phyloP scores from a whole-genome alignment of 1,140 invertebrate genomes.

The Danaus plexippus region DNA sequence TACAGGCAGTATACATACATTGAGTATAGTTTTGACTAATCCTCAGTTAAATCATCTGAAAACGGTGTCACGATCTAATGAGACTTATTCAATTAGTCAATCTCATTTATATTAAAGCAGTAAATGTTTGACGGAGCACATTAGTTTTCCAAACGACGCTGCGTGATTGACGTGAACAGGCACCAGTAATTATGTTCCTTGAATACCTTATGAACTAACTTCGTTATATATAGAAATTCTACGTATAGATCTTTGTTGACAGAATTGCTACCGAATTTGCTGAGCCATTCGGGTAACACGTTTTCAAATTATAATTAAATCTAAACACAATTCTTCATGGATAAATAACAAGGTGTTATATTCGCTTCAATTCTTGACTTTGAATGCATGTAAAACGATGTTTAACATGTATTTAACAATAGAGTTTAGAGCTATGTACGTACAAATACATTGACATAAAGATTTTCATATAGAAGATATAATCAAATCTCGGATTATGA shows the following conservation, averaged over 20 bases:
- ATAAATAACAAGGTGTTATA: slow-evolving; percentile 1
- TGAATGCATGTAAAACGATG: background rate
- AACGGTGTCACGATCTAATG: no score
- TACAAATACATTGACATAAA: slow-evolving; percentile 9
- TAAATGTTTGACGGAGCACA: slow-evolving; percentile 19
- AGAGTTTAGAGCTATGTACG: background rate
- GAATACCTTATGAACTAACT: slow-evolving; percentile 40
- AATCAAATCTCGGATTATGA: slow-evolving; percentile 18
- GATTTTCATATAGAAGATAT: slow-evolving; percentile 13
- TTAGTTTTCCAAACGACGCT: slow-evolving; percentile 35
- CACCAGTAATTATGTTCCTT: slow-evolving; percentile 45
- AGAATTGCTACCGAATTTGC: slow-evolving; percentile 2
- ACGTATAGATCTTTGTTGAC: slow-evolving; percentile 16
- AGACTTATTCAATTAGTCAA: background rate
- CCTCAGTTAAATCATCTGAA: no score
- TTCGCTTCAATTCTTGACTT: background rate
- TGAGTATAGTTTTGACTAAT: no score
- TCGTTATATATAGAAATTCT: slow-evolving; percentile 6
- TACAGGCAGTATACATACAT: no score
- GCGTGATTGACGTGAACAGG: slow-evolving; percentile 51
- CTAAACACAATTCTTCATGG: background rate
- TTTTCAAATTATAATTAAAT: slow-evolving; percentile 1
- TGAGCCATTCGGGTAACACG: no score
- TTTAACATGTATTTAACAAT: background rate
- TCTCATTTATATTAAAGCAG: slow-evolving; percentile 18